These are phyloP conservation scores for Stenichneumon culpator DNA, from an alignment of 2,888 invertebrate genomes.

Conservation along the genomic window DNA sequence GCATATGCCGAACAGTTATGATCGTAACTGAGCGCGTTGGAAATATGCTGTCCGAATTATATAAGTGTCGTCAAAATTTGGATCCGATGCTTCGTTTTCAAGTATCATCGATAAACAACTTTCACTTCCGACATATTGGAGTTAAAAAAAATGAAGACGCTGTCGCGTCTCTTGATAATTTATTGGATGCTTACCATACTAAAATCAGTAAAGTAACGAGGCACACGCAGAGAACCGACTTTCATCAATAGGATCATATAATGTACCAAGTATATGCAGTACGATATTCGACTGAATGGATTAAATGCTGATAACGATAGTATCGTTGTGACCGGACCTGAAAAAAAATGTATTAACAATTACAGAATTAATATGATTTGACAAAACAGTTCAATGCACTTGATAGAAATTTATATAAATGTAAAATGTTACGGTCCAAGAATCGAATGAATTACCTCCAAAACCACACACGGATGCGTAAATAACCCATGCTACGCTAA, in stretches of 20 bases:
- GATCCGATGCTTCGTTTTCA: too few relatives aligned
- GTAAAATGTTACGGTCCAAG: not conserved
- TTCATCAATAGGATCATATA: constrained; percentile 65
- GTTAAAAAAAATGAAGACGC: too few relatives aligned
- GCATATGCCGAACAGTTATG: too few relatives aligned
- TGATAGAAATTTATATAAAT: not conserved
- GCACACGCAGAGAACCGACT: constrained; percentile 36
- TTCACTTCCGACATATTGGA: too few relatives aligned
- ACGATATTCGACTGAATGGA: constrained; percentile 75
- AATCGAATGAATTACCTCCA: constrained; percentile 82
- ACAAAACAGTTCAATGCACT: not conserved
- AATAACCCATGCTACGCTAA: constrained; percentile 86
- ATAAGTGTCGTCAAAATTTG: too few relatives aligned
- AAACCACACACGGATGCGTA: constrained; percentile 86
- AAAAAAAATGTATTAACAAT: constrained; percentile 24
- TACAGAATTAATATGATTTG: not conserved
- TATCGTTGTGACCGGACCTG: constrained; percentile 70
- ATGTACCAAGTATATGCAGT: constrained; percentile 74
- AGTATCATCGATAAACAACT: too few relatives aligned
- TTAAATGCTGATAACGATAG: constrained; percentile 71
- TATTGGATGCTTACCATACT: constrained; percentile 51
- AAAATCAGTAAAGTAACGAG: constrained; percentile 67
- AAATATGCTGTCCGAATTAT: too few relatives aligned
- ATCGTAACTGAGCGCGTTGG: too few relatives aligned
- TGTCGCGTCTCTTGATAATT: not conserved